Evolutionary conservation across 2,888 invertebrate species (phyloP).

Genomic region (Chirona hameri): DNA sequence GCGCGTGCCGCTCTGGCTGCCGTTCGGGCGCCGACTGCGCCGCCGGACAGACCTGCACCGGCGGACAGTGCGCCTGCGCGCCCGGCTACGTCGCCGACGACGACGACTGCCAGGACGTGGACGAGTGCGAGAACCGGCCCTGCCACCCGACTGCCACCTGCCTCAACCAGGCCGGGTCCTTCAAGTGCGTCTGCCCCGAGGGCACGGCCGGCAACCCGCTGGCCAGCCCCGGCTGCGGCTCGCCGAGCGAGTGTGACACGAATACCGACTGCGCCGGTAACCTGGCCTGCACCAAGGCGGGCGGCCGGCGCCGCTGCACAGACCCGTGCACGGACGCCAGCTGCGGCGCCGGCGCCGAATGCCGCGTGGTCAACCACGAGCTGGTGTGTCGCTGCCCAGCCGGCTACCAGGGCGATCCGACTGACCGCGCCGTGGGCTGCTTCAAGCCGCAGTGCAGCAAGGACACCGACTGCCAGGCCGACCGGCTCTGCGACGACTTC

Average conservation of each 20-base stretch:
- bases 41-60: conserved; percentile 69
- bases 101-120: conserved; percentile 72
- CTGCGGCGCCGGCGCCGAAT: conserved; percentile 74
- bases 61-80: conserved; percentile 61
- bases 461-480: conserved; percentile 67
- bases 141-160: conserved; percentile 79
- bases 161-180: conserved; percentile 74
- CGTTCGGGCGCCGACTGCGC: conserved; percentile 75
- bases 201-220: conserved; percentile 69
- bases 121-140: conserved; percentile 62
- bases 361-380: conserved; percentile 66
- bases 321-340: conserved; percentile 68
- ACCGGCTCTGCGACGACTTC: conserved; percentile 69
- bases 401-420: conserved; percentile 77
- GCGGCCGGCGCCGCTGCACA: conserved; percentile 58
- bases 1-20: conserved; percentile 78
- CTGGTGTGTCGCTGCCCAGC: conserved; percentile 72
- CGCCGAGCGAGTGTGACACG: conserved; percentile 69
- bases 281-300: conserved; percentile 58
- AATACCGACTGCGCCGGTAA: conserved; percentile 71
- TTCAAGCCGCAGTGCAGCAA: conserved; percentile 82
- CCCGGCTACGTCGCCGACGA: conserved; percentile 61
- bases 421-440: conserved; percentile 70
- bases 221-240: conserved; percentile 60
- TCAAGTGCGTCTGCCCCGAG: conserved; percentile 70